Evolutionary conservation across 2,888 invertebrate genomes (phyloP).

Genomic region (Tinea pellionella): DNA sequence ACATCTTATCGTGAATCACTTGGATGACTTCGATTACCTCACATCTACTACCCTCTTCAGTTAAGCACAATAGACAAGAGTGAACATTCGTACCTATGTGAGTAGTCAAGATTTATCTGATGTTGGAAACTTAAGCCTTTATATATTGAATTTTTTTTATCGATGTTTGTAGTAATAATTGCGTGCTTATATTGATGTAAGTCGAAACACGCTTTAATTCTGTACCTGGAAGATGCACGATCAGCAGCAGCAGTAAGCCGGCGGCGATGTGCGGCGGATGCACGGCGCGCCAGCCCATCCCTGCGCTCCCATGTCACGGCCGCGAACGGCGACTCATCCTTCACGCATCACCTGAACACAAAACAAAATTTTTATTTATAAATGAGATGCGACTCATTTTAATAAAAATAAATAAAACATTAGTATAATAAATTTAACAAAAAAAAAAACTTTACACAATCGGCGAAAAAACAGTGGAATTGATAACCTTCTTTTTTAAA

Average conservation of each 20-base stretch:
- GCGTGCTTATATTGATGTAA: background rate
- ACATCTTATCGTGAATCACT: background rate
- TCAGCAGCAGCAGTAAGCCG: conserved; percentile 69
- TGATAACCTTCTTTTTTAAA: too few relatives aligned
- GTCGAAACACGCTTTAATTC: background rate
- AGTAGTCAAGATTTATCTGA: background rate
- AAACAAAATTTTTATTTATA: conserved; percentile 5
- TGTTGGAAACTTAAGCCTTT: background rate
- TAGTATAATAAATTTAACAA: too few relatives aligned
- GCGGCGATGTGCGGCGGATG: conserved; percentile 75
- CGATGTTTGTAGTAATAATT: background rate
- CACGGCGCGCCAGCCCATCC: conserved; percentile 92
- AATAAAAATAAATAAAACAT: too few relatives aligned
- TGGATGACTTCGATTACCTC: background rate
- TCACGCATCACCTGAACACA: conserved; percentile 68
- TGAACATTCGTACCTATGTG: background rate
- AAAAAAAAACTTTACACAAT: too few relatives aligned
- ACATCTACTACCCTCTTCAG: background rate
- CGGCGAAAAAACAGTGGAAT: too few relatives aligned
- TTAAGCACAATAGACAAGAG: background rate
- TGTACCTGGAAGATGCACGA: conserved; percentile 61
- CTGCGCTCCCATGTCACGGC: conserved; percentile 84
- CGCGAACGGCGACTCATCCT: conserved; percentile 81
- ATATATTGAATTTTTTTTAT: background rate
- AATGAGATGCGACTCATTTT: too few relatives aligned